Conservation (phyloP, 1,140 invertebrate species). For the Drosophila arizonae region DNA sequence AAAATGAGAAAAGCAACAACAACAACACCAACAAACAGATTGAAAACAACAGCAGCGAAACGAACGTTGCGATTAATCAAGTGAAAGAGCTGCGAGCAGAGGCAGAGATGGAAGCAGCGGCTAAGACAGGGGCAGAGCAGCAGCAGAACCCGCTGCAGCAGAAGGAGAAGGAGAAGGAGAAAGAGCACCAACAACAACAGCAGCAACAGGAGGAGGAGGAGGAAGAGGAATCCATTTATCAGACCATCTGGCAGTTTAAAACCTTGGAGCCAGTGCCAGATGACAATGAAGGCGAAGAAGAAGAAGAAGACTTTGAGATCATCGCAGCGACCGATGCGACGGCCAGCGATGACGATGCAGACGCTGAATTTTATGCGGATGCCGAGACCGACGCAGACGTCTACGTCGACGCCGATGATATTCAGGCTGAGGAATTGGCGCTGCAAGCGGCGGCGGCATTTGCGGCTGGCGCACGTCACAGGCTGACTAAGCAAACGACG, state of each 20-base stretch:
- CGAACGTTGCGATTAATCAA: slow-evolving; percentile 1
- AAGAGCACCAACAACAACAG: not conserved
- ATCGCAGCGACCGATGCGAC: slow-evolving; percentile 42
- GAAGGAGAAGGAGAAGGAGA: too few relatives aligned
- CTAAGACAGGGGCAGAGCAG: not conserved
- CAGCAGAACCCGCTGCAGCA: not conserved
- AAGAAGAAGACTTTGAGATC: slow-evolving; percentile 54
- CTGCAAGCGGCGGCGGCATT: slow-evolving; percentile 61
- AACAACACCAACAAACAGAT: not conserved
- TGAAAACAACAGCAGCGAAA: slow-evolving; percentile 3
- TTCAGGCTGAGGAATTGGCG: slow-evolving; percentile 35
- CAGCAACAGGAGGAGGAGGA: slow-evolving; percentile 27
- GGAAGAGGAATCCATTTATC: slow-evolving; percentile 79
- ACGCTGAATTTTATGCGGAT: slow-evolving; percentile 23
- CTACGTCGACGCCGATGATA: slow-evolving; percentile 33
- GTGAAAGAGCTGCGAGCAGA: not conserved
- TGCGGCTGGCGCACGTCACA: slow-evolving; percentile 63
- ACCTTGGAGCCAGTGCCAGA: slow-evolving; percentile 58
- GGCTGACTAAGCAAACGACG: slow-evolving; percentile 48
- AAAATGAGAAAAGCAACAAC: slow-evolving; percentile 18
- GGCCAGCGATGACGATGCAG: slow-evolving; percentile 48
- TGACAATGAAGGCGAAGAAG: slow-evolving; percentile 5
- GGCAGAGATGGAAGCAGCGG: not conserved
- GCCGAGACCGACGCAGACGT: slow-evolving; percentile 1
- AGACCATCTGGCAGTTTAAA: slow-evolving; percentile 81